These are phyloP conservation scores for Octonoba sinensis DNA, from an alignment of 2,888 invertebrate genomes.

Conservation along the genomic window DNA sequence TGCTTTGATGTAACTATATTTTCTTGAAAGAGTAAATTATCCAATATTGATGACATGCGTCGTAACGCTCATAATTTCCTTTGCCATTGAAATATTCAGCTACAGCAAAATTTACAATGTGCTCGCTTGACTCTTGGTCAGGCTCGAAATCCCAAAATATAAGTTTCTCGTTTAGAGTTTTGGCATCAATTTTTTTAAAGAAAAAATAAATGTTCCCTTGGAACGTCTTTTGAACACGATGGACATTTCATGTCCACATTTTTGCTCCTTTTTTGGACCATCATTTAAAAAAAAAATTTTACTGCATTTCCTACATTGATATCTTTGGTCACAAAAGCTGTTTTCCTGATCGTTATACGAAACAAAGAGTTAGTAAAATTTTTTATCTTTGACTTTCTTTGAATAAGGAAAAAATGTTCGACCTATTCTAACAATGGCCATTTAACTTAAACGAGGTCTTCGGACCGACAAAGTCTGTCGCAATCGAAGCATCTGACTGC, in stretches of 20 bases:
- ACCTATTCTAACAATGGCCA: too few relatives aligned
- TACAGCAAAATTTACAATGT: background rate
- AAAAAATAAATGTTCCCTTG: background rate
- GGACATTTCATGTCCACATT: background rate
- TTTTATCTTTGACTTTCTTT: too few relatives aligned
- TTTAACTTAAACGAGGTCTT: too few relatives aligned
- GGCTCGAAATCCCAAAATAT: background rate
- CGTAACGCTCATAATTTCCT: background rate
- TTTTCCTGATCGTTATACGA: background rate
- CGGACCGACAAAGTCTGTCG: background rate
- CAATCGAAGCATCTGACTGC: background rate
- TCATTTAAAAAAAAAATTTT: background rate
- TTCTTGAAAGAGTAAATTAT: background rate
- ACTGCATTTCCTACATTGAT: background rate
- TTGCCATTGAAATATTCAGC: background rate
- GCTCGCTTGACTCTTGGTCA: background rate
- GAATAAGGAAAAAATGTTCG: too few relatives aligned
- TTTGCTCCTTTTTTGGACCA: background rate
- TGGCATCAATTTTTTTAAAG: background rate
- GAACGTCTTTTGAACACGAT: background rate
- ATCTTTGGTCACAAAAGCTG: background rate
- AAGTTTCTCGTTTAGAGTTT: background rate
- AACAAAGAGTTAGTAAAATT: too few relatives aligned
- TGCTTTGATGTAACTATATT: background rate
- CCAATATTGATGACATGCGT: slow-evolving; percentile 6